Conservation (phyloP, 2,113 vertebrate species). For the Ctenodactylus gundi region DNA sequence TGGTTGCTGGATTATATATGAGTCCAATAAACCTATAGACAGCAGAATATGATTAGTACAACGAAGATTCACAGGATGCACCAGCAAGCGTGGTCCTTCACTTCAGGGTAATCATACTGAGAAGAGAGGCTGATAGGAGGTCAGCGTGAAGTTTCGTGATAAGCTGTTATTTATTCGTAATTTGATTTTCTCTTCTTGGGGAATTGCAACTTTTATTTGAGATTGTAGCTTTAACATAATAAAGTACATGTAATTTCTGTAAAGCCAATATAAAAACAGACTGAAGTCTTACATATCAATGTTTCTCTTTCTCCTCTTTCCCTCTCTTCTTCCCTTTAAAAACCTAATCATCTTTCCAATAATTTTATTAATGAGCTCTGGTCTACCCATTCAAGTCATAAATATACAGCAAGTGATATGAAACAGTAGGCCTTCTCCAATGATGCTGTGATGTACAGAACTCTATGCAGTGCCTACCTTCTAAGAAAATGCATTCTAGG, state of each 20-base stretch:
- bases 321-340: background rate
- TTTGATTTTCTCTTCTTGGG: slow-evolving; percentile 50
- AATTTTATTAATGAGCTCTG: background rate
- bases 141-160: background rate
- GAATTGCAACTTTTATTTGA: slow-evolving; percentile 45
- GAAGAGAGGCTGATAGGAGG: background rate
- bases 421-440: background rate
- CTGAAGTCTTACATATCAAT: background rate
- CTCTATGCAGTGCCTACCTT: background rate
- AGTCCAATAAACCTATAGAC: slow-evolving; percentile 26
- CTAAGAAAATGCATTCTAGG: background rate
- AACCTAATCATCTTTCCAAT: background rate
- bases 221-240: slow-evolving; percentile 50
- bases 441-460: background rate
- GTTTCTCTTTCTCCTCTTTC: background rate
- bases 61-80: background rate
- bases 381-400: background rate
- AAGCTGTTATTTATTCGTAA: slow-evolving; percentile 10
- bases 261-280: background rate
- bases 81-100: background rate
- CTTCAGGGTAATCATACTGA: background rate
- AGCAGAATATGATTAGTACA: slow-evolving; percentile 14
- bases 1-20: slow-evolving; percentile 24
- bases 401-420: background rate
- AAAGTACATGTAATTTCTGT: background rate